Evolutionary conservation across 2,888 invertebrate species (phyloP).

Genomic region (Trissoscelio sp.): DNA sequence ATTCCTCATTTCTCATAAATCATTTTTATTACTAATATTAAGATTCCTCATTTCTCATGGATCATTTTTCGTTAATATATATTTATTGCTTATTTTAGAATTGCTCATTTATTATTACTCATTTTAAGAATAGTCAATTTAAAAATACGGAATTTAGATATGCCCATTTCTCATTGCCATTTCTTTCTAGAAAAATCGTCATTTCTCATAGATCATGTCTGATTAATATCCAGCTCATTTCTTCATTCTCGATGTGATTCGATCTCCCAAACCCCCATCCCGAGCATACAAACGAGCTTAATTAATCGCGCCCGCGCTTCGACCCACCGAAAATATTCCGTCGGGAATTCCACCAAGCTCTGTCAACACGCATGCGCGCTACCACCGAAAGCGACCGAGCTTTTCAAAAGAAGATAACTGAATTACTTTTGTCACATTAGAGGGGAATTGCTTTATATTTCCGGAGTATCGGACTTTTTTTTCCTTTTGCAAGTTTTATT

Average conservation of each 20-base stretch:
- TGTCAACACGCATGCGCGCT: constrained; percentile 35
- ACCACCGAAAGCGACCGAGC: constrained; percentile 2
- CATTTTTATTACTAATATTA: no score
- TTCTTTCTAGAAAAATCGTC: no score
- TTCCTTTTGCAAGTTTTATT: constrained; percentile 4
- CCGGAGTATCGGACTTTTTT: constrained; percentile 12
- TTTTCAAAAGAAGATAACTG: constrained; percentile 42
- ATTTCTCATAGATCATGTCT: no score
- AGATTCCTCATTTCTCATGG: no score
- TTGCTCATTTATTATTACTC: no score
- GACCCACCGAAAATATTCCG: constrained; percentile 54
- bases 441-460: constrained; percentile 25
- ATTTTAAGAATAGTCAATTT: no score
- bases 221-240: no score
- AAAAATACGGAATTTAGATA: no score
- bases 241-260: constrained; percentile 78
- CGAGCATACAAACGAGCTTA: constrained; percentile 79
- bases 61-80: no score
- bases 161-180: no score
- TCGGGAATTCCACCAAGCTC: constrained; percentile 24
- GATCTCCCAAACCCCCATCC: constrained; percentile 64
- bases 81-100: no score
- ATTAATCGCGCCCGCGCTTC: constrained; percentile 76
- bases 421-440: constrained; percentile 48
- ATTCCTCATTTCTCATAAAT: no score